phyloP scores from a whole-genome alignment of 2,888 invertebrate species.

The Bedellia somnulentella region DNA sequence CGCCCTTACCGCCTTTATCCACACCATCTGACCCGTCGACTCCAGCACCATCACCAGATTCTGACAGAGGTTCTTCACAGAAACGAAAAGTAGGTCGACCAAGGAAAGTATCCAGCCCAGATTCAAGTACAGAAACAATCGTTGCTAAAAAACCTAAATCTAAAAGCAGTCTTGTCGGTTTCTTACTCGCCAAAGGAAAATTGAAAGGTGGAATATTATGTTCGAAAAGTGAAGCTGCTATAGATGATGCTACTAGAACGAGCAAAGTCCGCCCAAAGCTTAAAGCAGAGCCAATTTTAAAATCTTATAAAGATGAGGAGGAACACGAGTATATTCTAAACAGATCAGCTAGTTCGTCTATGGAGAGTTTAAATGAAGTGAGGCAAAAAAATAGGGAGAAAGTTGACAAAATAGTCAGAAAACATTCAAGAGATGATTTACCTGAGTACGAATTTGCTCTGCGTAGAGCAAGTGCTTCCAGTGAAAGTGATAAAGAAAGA shows the following conservation, averaged over 20 bases:
- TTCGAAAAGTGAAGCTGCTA: conserved; percentile 53
- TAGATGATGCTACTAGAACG: conserved; percentile 35
- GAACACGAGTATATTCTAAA: conserved; percentile 46
- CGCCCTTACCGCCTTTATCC: conserved; percentile 44
- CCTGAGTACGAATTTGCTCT: conserved; percentile 44
- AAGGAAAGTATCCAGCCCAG: conserved; percentile 67
- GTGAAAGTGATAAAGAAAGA: conserved; percentile 47
- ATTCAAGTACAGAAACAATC: conserved; percentile 72
- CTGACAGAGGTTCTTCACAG: conserved; percentile 63
- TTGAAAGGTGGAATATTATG: conserved; percentile 55
- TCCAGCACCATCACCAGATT: conserved; percentile 46
- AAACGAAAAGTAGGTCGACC: conserved; percentile 84
- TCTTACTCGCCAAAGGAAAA: conserved; percentile 67
- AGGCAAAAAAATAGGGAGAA: conserved; percentile 52
- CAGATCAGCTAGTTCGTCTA: conserved; percentile 54
- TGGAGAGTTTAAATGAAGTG: conserved; percentile 55
- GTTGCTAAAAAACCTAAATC: conserved; percentile 79
- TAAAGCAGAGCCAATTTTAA: conserved; percentile 71
- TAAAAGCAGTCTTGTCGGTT: conserved; percentile 68
- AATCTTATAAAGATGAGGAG: conserved; percentile 60
- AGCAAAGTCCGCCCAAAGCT: conserved; percentile 71
- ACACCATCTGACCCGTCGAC: conserved; percentile 45
- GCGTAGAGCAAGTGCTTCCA: conserved; percentile 41
- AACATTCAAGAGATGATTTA: conserved; percentile 46
- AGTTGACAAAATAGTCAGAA: conserved; percentile 43